Base-by-base conservation (phyloP, 2,113 vertebrate genomes). In the Salvelinus namaycush region DNA sequence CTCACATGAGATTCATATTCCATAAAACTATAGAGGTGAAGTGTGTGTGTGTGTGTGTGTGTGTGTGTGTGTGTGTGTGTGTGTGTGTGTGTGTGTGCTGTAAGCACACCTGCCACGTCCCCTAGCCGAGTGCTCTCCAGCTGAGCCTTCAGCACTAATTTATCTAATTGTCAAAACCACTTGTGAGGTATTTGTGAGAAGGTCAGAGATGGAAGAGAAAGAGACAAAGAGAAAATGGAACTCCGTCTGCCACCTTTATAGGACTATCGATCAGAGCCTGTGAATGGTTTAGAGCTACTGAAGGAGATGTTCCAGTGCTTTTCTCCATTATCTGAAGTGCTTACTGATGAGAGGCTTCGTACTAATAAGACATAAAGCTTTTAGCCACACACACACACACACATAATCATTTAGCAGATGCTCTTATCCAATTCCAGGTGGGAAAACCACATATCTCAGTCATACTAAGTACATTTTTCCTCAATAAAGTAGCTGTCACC, bases 91-190 rank as follows among this genome's bases (percentile, higher is more conserved):
- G 39, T 44, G 74, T n/a, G n/a, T 62, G 66, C 49, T 20, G 22
- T 75, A 31, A n/a, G 6, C 18, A 76, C 80, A 68, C 24, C 27
- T 26, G 3, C 4, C 1, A 65, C 26, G 69, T 68, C 54, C 29
- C 68, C 31, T 54, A 59, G 34, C 72, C 39, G 82, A 75, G 79
- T 64, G 48, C 7, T 72, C 65, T 69, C 80, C 78, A 0, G 60
- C 81, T 78, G 81, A n/a, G 77, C 72, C 44, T 81, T 86, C 73
- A 66, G 4, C 0, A 9, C 57, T 60, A n/a, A 84, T 67, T 81
- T 76, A 81, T 78, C 68, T 60, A 24, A 84, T 67, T 79, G 78
- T 82, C 79, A 72, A 74, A 79, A 78, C 54, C 48, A 74, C 70
- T 79, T 71, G 24, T 4, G 1, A 68, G 34, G 77, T 57, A 7